Evolutionary conservation across 53 echinoderm and acorn worm genomes (phyloP), one percentile per base, ranked within the genome.

Genomic region (Astropecten irregularis): DNA sequence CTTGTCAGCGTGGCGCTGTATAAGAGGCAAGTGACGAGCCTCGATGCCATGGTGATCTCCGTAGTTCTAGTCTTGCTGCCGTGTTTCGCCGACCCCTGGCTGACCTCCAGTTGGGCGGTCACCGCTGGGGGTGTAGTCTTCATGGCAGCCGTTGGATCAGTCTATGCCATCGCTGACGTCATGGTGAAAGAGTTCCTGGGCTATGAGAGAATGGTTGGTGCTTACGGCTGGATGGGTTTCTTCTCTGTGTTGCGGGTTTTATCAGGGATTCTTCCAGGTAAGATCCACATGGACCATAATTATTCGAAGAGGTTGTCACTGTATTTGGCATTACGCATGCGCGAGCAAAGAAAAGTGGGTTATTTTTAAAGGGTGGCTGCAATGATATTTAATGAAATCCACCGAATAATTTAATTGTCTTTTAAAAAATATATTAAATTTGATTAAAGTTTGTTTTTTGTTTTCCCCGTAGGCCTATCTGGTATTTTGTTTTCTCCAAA

Each of bases 241-340:
- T 18, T 76, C 40, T 58, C 60, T 14, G 73, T 39, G 26, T 53
- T 73, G 3, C 52, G 60, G 26, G 40, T 46, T 1, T 32, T 53
- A 5, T 37, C 77, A 3, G 61, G 61, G 2, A 59, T 77, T 77
- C 26, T 58, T 30, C 61, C 77, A 56, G 77, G 77, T 77, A 56
- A 56, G 42, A 42, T n/a, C n/a, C n/a, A n/a, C n/a, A n/a, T n/a
- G n/a, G n/a, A n/a, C n/a, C n/a, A n/a, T n/a, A n/a, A n/a, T n/a
- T n/a, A n/a, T n/a, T n/a, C n/a, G n/a, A n/a, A n/a, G n/a, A n/a
- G n/a, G n/a, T n/a, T n/a, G n/a, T n/a, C n/a, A n/a, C n/a, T n/a
- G n/a, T n/a, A n/a, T n/a, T n/a, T n/a, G n/a, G n/a, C n/a, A n/a
- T n/a, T n/a, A n/a, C n/a, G n/a, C n/a, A n/a, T n/a, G n/a, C n/a